Evolutionary conservation across 2,888 invertebrate species (phyloP), one percentile per base, ranked within the genome.

Genomic region (Dioctria rufipes): DNA sequence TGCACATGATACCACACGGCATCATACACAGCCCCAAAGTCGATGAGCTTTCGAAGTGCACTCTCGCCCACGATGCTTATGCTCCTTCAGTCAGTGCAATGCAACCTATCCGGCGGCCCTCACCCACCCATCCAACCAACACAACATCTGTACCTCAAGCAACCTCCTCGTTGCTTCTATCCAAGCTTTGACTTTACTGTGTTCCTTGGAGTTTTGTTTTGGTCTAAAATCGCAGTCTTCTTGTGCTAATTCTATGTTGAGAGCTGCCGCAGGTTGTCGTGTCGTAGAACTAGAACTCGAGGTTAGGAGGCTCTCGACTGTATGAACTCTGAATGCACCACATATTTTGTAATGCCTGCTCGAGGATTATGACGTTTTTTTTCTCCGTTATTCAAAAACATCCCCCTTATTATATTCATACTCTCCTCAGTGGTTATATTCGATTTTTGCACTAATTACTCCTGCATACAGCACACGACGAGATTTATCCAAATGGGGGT

Each of bases 1-100:
- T 77, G 63, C 77, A 77, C 63, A 49, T 51, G 49, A 46, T 77
- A 43, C 25, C 25, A 25, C 25, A 25, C 25, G 25, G 25, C 25
- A 25, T 25, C 25, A 25, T 25, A 25, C 25, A 25, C 5, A 46
- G 40, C 5, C 63, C 25, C 25, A 13, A 42, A 13, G 11, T 37
- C 79, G 54, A 58, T 80, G 71, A 80, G 80, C 80, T 80, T 80
- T 80, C 69, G 40, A 61, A 69, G 43, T 61, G 80, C 80, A 78
- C 40, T 49, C 51, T 13, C 46, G 46, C 37, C 77, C 46, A 37
- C 63, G 2, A 6, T 63, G 39, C 63, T 63, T n/a, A 51, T 51
- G 9, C 51, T 71, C 13, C 4, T 66, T 5, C 9, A 46, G 67
- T 42, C 43, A 9, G 67, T 37, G 46, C 67, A 46, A 9, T 63